Conservation (phyloP, 2,797 vertebrate species). For the Hyperoplus immaculatus region DNA sequence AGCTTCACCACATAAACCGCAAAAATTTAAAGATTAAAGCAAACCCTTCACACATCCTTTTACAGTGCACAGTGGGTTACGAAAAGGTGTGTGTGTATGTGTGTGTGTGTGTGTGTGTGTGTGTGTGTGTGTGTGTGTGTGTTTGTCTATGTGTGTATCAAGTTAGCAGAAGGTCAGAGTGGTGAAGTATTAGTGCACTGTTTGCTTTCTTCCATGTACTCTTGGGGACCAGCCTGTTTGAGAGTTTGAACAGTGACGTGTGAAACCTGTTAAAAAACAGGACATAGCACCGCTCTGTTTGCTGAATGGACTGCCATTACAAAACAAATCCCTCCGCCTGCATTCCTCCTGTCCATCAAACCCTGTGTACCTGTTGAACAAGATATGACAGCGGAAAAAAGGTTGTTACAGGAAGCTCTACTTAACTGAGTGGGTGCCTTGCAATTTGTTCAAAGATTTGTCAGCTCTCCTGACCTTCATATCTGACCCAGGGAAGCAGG, state of each 20-base stretch:
- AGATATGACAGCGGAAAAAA: slow-evolving; percentile 71
- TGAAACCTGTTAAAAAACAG: slow-evolving; percentile 81
- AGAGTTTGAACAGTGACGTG: slow-evolving; percentile 86
- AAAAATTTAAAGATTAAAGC: slow-evolving; percentile 23
- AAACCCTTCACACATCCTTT: slow-evolving; percentile 36
- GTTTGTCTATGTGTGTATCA: slow-evolving; percentile 63
- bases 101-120: slow-evolving; percentile 54
- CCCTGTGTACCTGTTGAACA: slow-evolving; percentile 65
- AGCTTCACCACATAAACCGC: slow-evolving; percentile 5
- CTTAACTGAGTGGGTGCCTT: slow-evolving; percentile 48
- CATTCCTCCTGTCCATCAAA: slow-evolving; percentile 81
- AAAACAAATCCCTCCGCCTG: slow-evolving; percentile 75
- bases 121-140: slow-evolving; percentile 54
- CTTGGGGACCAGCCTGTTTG: slow-evolving; percentile 72
- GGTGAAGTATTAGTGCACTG: slow-evolving; percentile 76
- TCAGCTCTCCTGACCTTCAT: slow-evolving; percentile 29
- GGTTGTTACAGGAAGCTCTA: slow-evolving; percentile 52
- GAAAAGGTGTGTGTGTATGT: slow-evolving; percentile 59
- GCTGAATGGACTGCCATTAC: slow-evolving; percentile 76
- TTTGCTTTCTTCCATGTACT: slow-evolving; percentile 77
- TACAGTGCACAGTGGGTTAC: slow-evolving; percentile 14
- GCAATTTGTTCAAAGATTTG: slow-evolving; percentile 55
- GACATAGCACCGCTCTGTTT: slow-evolving; percentile 79
- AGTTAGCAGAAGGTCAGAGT: slow-evolving; percentile 80
- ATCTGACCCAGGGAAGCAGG: slow-evolving; percentile 17